phyloP scores from a whole-genome alignment of 2,797 vertebrate genomes.

The Coregonus ussuriensis region DNA sequence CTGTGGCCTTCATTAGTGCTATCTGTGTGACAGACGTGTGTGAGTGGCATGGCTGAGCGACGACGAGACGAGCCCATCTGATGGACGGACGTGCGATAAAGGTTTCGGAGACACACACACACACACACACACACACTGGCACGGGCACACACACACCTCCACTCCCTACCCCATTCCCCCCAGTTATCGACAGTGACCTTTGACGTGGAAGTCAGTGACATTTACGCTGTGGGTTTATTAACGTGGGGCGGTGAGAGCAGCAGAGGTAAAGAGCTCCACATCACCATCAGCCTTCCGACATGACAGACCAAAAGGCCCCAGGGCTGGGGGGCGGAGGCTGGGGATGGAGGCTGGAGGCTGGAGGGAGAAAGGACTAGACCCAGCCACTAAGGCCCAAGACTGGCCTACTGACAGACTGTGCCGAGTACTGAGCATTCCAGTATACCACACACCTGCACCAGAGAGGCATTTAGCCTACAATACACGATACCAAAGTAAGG shows the following conservation, averaged over 20 bases:
- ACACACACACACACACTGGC: too few relatives aligned
- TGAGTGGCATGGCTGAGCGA: slow-evolving; percentile 71
- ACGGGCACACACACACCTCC: neutral
- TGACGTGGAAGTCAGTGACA: slow-evolving; percentile 79
- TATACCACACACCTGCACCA: neutral
- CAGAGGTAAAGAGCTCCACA: slow-evolving; percentile 66
- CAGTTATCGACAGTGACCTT: slow-evolving; percentile 78
- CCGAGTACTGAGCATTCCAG: neutral
- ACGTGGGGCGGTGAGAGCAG: slow-evolving; percentile 69
- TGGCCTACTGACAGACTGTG: neutral
- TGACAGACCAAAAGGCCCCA: slow-evolving; percentile 59
- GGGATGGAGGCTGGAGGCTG: slow-evolving; percentile 9
- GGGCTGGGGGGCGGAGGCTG: slow-evolving; percentile 57
- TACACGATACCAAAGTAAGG: neutral
- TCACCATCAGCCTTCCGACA: slow-evolving; percentile 57
- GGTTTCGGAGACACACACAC: slow-evolving; percentile 49
- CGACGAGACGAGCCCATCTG: slow-evolving; percentile 70
- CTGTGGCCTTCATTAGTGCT: slow-evolving; percentile 79
- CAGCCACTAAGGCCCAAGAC: neutral
- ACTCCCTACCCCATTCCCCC: slow-evolving; percentile 23
- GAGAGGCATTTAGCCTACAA: neutral
- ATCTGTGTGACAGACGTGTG: slow-evolving; percentile 70
- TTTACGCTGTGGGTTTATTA: slow-evolving; percentile 78
- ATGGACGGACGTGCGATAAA: slow-evolving; percentile 70
- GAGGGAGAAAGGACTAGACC: neutral